Evolutionary conservation across 2,888 invertebrate species (phyloP), one percentile per base, ranked within the genome.

Genomic region (Aromia moschata): DNA sequence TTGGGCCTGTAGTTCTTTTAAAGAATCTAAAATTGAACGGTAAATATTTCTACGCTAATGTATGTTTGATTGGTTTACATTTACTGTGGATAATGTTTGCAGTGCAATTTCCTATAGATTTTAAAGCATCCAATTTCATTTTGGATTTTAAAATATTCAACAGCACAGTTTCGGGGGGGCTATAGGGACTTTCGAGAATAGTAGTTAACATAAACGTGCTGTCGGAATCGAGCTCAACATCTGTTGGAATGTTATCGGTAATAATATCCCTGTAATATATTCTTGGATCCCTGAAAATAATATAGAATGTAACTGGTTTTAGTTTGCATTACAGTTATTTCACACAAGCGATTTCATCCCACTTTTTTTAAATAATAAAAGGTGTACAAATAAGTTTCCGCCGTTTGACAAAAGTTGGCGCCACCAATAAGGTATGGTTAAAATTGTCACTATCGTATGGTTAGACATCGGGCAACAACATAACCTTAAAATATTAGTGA

Each of bases 101-200:
- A 10, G 46, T 30, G 9, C 36, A 14, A 17, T 16, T 43, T 15
- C 18, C 52, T 9, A 58, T 38, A 4, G 52, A 56, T 33, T 59
- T 67, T 11, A 70, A 36, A 12, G 43, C 56, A 15, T 69, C 53
- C 44, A 67, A 18, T 51, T 58, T 66, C 15, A 60, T 38, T 56
- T 66, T 68, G 9, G 60, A 51, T 33, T 60, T 62, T 9, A 70
- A 47, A 17, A 67, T 47, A 17, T 69, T 60, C 12, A 65, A 54
- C 10, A 70, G 52, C 5, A 72, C 49, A 4, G 47, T 62, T 57
- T 70, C 72, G 4, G 70, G 66, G 5, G 63, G 56, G 20, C 52
- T 64, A 36, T 65, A 68, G 1, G 72, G 72, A 44, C 56, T 62
- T 9, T 67, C 65, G 20, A 72, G 45, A 40, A 70, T 59, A n/a